Conservation (phyloP, 2,888 invertebrate genomes). For the Sceliomorpha sp. region DNA sequence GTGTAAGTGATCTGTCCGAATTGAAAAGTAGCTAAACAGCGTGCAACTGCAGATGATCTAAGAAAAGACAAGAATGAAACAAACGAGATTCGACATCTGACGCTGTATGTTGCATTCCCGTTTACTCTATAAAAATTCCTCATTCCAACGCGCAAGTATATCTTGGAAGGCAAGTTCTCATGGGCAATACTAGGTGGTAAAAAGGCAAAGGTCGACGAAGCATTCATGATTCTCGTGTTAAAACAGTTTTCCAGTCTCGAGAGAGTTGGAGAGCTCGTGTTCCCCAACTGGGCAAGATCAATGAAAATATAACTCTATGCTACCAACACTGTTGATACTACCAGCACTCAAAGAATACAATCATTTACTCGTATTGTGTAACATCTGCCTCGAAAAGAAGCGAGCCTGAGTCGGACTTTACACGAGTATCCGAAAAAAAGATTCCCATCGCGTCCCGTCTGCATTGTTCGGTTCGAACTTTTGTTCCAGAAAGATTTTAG, state of each 20-base stretch:
- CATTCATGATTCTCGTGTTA: conserved; percentile 52
- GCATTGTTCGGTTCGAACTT: no score
- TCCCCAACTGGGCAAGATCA: conserved; percentile 33
- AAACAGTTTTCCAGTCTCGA: conserved; percentile 44
- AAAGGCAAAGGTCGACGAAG: conserved; percentile 41
- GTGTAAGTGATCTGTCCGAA: no score
- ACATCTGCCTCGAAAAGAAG: background rate
- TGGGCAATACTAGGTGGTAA: conserved; percentile 45
- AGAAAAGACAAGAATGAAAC: conserved; percentile 43
- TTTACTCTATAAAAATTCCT: conserved; percentile 56
- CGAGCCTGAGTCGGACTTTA: no score
- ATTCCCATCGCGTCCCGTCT: no score
- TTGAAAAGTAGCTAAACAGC: no score
- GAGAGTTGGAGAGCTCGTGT: conserved; percentile 44
- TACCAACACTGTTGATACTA: no score
- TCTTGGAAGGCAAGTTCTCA: conserved; percentile 50
- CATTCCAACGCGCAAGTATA: conserved; percentile 53
- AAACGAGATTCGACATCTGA: conserved; percentile 54
- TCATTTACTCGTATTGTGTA: conserved; percentile 15
- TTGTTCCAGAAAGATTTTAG: no score
- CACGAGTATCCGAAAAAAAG: no score
- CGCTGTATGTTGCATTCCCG: conserved; percentile 54
- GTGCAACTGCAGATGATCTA: conserved; percentile 35
- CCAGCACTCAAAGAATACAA: conserved; percentile 22
- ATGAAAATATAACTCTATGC: conserved; percentile 35